Evolutionary conservation across 2,113 vertebrate species (phyloP), one percentile per base, ranked within the genome.

Genomic region (Trematomus loennbergii): DNA sequence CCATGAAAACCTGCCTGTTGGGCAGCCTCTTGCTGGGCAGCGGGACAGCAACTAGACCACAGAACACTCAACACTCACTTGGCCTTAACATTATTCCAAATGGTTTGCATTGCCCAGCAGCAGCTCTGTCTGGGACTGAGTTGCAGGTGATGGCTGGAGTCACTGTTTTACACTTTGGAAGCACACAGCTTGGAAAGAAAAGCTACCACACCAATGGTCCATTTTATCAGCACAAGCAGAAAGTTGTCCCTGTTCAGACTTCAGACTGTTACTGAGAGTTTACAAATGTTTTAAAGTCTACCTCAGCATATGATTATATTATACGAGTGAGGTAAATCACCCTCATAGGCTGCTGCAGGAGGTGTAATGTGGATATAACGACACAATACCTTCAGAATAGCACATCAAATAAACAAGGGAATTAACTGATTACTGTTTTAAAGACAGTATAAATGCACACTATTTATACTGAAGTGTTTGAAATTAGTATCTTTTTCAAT

Each of bases 1-100:
- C 67, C 97, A 98, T 18, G 96, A 99, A 91, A 97, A 89, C 82
- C 94, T 98, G 43, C 97, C 96, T 9, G 83, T 98, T 16, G 50
- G n/a, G 16, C 85, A 83, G 72, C 66, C 76, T 58, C 62, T 70
- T 49, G 45, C 86, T 2, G 84, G 63, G 59, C 84, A 80, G 25
- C 92, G 85, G 64, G 84, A 90, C 63, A 80, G 72, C 79, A 91
- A 84, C 85, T 91, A 92, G 83, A 61, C 50, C 57, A 61, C 18
- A 82, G 59, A 64, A 40, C 36, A 40, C 36, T 22, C 9, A 25
- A 40, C 50, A 55, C 61, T 48, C 52, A 72, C 16, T 54, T 57
- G 20, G 33, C 25, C 62, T 58, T 12, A 69, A 46, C 12, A 4
- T 17, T 53, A 48, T 36, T 66, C 4, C 46, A 6, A 40, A 16